Evolutionary conservation across 37 sponge, comb jelly and placozoan species (phyloP).

Genomic region (Lycopodina hypogea): DNA sequence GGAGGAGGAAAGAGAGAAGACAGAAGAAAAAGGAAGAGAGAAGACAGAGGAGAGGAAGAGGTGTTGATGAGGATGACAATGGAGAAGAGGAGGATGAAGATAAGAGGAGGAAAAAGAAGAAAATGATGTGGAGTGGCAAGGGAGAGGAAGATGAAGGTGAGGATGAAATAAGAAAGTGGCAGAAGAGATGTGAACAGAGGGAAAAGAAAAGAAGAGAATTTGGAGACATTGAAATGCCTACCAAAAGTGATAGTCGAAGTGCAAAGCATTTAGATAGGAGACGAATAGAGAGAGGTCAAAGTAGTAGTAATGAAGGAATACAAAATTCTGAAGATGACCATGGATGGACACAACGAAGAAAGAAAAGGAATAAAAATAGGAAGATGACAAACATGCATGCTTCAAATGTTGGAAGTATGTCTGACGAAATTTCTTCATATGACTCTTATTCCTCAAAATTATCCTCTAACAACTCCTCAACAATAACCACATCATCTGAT

Average conservation of each 20-base stretch:
- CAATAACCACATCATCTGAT: too few relatives aligned
- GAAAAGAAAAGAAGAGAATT: background rate
- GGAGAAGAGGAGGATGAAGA: background rate
- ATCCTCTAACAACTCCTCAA: too few relatives aligned
- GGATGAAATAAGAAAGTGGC: background rate
- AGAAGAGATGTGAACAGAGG: background rate
- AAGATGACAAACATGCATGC: background rate
- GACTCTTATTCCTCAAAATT: background rate
- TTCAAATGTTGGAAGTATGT: background rate
- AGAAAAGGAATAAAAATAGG: background rate
- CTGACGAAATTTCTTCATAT: background rate
- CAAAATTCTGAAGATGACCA: background rate
- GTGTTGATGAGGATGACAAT: background rate
- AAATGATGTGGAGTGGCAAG: background rate
- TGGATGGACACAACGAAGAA: background rate
- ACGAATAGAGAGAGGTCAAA: background rate
- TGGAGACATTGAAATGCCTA: background rate
- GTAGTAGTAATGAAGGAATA: background rate
- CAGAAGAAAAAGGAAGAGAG: background rate
- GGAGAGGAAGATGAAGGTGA: background rate
- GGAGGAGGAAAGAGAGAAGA: background rate
- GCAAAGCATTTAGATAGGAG: background rate
- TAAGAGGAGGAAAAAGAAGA: background rate
- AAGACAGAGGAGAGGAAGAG: background rate
- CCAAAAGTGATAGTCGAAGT: too few relatives aligned